Evolutionary conservation across 2,797 vertebrate species (phyloP), one percentile per base, ranked within the genome.

Genomic region (Cryptoblepharus egeriae): DNA sequence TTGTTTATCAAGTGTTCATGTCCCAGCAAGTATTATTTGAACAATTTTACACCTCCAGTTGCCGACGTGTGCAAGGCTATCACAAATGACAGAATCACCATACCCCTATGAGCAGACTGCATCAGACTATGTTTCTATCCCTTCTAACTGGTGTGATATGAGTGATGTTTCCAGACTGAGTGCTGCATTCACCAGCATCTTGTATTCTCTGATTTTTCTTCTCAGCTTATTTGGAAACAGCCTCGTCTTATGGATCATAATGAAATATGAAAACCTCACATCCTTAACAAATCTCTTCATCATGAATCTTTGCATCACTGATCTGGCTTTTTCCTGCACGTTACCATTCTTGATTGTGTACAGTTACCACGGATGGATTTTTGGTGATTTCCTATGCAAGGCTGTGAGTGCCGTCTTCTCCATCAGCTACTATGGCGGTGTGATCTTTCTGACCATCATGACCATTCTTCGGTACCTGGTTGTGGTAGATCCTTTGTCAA

Each of bases 271-370:
- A 94, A 98, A 95, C 78, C 89, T 98, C 10, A 95, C 89, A 80
- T 97, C 97, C 37, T 92, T 98, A 90, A 98, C 96, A 73, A 99
- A 99, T 2, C 13, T 96, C 24, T 97, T 98, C 83, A 97, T 98
- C 90, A 89, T 98, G 84, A 99, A 99, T 88, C 95, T 99, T 90
- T 97, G 97, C 58, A 45, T 97, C 70, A 98, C 98, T 0, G 98
- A 99, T 83, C 92, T 99, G 85, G 69, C 97, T 35, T 99, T 99
- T 94, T 97, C 97, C 3, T 83, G 93, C 28, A 95, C 96, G 45
- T 82, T 99, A 82, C 98, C 98, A 1, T 96, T 99, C 90, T 98
- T 96, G 97, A 91, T 94, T 58, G 85, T 92, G 69, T 95, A 94
- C 26, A 88, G 96, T 77, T 65, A 94, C 61, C 69, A 91, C 1